Percentiles rank a stretch among this genome's conserved stretches.
Conservation (phyloP, 2,113 vertebrate genomes). For the Lucifuga dentata region DNA sequence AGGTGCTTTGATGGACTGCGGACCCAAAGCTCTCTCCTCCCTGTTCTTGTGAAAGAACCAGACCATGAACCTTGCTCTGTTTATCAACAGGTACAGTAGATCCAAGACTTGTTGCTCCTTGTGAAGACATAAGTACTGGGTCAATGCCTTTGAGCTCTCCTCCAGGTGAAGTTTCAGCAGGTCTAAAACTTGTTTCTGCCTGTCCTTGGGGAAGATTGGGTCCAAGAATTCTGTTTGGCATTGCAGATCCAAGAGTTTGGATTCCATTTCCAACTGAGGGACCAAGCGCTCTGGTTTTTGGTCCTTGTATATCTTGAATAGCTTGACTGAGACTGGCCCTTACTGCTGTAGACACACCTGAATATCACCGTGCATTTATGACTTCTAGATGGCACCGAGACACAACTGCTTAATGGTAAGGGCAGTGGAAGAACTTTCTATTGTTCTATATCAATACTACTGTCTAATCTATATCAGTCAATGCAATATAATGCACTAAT, state of each 20-base stretch:
- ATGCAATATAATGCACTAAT: slow-evolving; percentile 29
- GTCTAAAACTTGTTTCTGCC: slow-evolving; percentile 1
- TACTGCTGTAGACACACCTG: slow-evolving; percentile 67
- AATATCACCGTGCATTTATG: slow-evolving; percentile 65
- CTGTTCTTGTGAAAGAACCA: slow-evolving; percentile 14
- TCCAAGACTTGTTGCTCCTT: slow-evolving; percentile 11
- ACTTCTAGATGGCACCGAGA: slow-evolving; percentile 40
- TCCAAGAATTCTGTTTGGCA: neutral
- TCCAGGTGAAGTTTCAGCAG: slow-evolving; percentile 12
- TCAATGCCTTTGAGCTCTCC: slow-evolving; percentile 26
- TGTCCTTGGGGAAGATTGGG: slow-evolving; percentile 32
- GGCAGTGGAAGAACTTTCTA: slow-evolving; percentile 11
- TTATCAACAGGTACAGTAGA: slow-evolving; percentile 17
- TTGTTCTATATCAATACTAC: neutral
- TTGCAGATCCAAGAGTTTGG: slow-evolving; percentile 1
- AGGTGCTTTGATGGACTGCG: slow-evolving; percentile 12
- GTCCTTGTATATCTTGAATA: slow-evolving; percentile 51
- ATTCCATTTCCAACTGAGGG: slow-evolving; percentile 12
- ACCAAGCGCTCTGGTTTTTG: slow-evolving; percentile 45
- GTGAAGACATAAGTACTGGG: slow-evolving; percentile 15
- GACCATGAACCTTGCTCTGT: slow-evolving; percentile 8
- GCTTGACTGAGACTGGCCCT: slow-evolving; percentile 52
- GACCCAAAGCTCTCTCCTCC: slow-evolving; percentile 5
- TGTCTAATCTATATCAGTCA: neutral
- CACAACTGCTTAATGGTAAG: slow-evolving; percentile 20